These are phyloP conservation scores for Horisme vitalbata DNA, from an alignment of 2,888 invertebrate genomes.

Conservation along the genomic window DNA sequence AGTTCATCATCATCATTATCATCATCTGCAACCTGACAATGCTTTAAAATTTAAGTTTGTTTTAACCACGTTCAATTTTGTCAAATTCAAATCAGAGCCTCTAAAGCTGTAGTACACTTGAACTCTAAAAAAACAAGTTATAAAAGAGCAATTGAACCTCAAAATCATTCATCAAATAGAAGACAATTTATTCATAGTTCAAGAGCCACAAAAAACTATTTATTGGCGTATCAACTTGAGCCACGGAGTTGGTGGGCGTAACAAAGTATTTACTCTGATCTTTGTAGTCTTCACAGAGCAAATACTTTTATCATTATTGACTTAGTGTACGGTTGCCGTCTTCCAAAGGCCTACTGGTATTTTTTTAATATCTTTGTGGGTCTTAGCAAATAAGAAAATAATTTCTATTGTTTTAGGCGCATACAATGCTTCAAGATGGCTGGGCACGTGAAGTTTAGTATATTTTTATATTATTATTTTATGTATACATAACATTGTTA, in stretches of 20 bases:
- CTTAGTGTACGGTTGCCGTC: slow-evolving; percentile 71
- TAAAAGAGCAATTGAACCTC: slow-evolving; percentile 21
- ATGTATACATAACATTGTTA: no score
- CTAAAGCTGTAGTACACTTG: slow-evolving; percentile 4
- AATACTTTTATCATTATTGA: slow-evolving; percentile 80
- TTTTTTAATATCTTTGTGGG: slow-evolving; percentile 52
- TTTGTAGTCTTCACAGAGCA: slow-evolving; percentile 73
- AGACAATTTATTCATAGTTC: slow-evolving; percentile 27
- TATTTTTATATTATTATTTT: no score
- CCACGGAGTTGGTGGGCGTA: slow-evolving; percentile 61
- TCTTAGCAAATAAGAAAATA: slow-evolving; percentile 53
- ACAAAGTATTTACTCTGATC: slow-evolving; percentile 71
- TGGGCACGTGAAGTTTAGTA: background rate
- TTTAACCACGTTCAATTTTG: no score
- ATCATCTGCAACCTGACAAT: no score
- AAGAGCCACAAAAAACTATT: slow-evolving; percentile 33
- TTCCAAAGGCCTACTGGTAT: slow-evolving; percentile 60
- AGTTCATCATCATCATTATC: no score
- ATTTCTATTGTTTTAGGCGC: slow-evolving; percentile 53
- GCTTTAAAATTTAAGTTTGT: no score
- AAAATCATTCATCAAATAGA: slow-evolving; percentile 26
- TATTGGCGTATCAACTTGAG: slow-evolving; percentile 53
- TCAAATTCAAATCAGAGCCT: no score
- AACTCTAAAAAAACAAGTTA: slow-evolving; percentile 9
- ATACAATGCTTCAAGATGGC: slow-evolving; percentile 9